Conservation (phyloP, 2,888 invertebrate species). For the Rhagonycha fulva region DNA sequence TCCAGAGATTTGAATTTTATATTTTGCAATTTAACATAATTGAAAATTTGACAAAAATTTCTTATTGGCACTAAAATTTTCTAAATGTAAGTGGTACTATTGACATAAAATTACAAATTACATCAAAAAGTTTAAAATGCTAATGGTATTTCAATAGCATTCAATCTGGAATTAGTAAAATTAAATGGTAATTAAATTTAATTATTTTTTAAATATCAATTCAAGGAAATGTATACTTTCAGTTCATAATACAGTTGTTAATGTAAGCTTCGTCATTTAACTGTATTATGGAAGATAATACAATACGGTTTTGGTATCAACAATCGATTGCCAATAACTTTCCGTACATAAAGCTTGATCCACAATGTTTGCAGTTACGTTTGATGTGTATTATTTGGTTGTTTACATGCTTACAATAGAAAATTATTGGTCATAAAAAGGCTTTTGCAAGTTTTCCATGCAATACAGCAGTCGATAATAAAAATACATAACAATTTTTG, state of each 20-base stretch:
- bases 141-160: background rate
- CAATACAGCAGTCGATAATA: constrained; percentile 10
- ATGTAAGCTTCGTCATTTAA: background rate
- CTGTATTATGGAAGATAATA: background rate
- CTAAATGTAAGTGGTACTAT: background rate
- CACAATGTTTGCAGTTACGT: constrained; percentile 8
- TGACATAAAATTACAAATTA: background rate
- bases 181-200: background rate
- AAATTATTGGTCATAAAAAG: constrained; percentile 25
- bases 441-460: constrained; percentile 8
- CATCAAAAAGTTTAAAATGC: background rate
- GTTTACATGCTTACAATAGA: constrained; percentile 25
- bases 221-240: background rate
- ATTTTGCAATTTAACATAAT: background rate
- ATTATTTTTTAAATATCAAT: background rate
- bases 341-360: constrained; percentile 19
- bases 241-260: background rate
- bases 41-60: background rate
- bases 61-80: background rate
- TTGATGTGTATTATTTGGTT: constrained; percentile 20
- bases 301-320: constrained; percentile 2
- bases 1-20: background rate
- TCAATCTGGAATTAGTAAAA: background rate
- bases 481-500: background rate
- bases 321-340: constrained; percentile 23